Conservation (phyloP, 2,888 invertebrate genomes). For the Euphydryas editha region DNA sequence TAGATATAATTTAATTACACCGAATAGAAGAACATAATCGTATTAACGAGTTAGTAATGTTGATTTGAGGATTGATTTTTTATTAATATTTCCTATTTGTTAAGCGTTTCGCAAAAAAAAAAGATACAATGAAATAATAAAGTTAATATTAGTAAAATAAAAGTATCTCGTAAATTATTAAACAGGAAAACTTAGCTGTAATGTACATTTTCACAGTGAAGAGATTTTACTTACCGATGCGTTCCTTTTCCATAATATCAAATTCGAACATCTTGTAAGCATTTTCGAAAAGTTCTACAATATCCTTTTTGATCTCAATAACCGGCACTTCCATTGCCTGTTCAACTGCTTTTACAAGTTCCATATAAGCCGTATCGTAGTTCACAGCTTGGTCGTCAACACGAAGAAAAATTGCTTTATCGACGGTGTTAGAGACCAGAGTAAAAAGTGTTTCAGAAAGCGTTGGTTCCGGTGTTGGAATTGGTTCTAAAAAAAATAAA, state of each 20-base stretch:
- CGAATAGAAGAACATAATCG: no score
- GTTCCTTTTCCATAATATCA: constrained; percentile 63
- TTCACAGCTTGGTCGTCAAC: constrained; percentile 58
- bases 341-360: constrained; percentile 65
- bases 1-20: no score
- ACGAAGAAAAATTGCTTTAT: constrained; percentile 64
- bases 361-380: constrained; percentile 73
- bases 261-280: constrained; percentile 65
- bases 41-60: no score
- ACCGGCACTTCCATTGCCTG: constrained; percentile 75
- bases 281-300: constrained; percentile 56
- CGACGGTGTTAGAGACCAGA: constrained; percentile 62
- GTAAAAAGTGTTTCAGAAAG: constrained; percentile 58
- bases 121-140: no score
- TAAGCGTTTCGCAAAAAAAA: no score
- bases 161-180: no score
- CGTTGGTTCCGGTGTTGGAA: constrained; percentile 65
- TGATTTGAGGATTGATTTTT: no score
- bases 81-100: no score
- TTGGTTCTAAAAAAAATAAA: constrained; percentile 58
- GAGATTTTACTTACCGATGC: constrained; percentile 55
- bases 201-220: no score
- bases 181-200: not conserved
- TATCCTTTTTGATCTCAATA: constrained; percentile 61
- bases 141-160: no score